Evolutionary conservation across 2,888 invertebrate genomes (phyloP).

Genomic region (Rutpela maculata): DNA sequence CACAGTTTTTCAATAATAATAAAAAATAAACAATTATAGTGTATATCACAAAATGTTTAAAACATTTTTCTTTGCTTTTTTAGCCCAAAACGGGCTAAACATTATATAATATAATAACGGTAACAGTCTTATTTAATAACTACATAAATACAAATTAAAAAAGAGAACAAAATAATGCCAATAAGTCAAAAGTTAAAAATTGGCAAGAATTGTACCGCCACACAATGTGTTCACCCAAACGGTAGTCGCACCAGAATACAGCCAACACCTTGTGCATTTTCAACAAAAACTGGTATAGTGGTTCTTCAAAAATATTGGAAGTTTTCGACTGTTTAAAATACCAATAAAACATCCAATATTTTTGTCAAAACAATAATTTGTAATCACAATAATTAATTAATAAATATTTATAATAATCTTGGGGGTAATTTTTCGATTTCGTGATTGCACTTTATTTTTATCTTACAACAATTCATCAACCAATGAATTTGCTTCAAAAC

Average conservation of each 20-base stretch:
- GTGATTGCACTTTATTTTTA: conserved; percentile 70
- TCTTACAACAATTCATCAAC: conserved; percentile 59
- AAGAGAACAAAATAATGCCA: conserved; percentile 62
- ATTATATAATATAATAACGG: conserved; percentile 70
- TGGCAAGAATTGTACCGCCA: conserved; percentile 53
- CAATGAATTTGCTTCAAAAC: conserved; percentile 41
- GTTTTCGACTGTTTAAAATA: not conserved
- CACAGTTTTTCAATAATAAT: conserved; percentile 63
- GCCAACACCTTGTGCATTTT: conserved; percentile 29
- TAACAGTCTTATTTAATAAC: conserved; percentile 75
- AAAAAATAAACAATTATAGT: conserved; percentile 68
- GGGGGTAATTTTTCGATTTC: conserved; percentile 66
- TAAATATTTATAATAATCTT: conserved; percentile 71
- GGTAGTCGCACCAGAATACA: not conserved
- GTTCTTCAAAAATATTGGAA: conserved; percentile 34
- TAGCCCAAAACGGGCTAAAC: conserved; percentile 66
- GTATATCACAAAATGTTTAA: conserved; percentile 74
- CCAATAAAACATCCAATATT: conserved; percentile 32
- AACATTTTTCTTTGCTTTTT: conserved; percentile 72
- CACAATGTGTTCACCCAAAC: conserved; percentile 41
- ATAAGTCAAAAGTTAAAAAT: conserved; percentile 54
- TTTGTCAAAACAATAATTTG: conserved; percentile 45
- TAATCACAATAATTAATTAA: conserved; percentile 62
- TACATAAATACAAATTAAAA: conserved; percentile 69
- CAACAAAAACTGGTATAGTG: conserved; percentile 55